Evolutionary conservation across 2,797 vertebrate genomes (phyloP), one percentile per base, ranked within the genome.

Genomic region (Parotocinclus haroldoi): DNA sequence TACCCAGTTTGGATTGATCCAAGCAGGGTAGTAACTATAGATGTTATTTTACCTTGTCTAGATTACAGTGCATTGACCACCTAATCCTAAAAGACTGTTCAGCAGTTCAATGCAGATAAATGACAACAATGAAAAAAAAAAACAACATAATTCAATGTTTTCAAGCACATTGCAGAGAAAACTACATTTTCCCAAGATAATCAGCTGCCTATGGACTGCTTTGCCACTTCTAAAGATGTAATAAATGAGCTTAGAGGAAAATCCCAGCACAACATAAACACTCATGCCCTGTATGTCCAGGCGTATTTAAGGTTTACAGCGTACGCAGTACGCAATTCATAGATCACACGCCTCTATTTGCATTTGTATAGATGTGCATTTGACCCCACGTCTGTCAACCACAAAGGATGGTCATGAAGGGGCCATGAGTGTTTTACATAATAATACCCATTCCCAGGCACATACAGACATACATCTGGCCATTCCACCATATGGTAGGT

Each of bases 391-490:
- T 72, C 66, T 54, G 54, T 36, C 50, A 58, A 57, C 39, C n/a
- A 68, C 60, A 78, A 78, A 71, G 61, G 38, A 14, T 51, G 46
- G 18, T 46, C 58, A 77, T 59, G 56, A 76, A 48, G 63, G 45
- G 58, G 42, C 60, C 62, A 68, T 14, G 51, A 59, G 46, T 46
- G 51, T 7, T 72, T 68, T 80, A 53, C 76, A 78, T 72, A 36
- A 79, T 37, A 77, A 77, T 69, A 44, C 27, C 39, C 27, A 53
- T 7, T 48, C 11, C 61, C 54, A 71, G 44, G 75, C 63, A 60
- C 19, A 8, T 36, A 70, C 17, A 60, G 57, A n/a, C 50, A 44
- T 60, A 65, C 55, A 72, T 70, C 70, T 68, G 54, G 40, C 46
- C 51, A 9, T 57, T 42, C 62, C 38, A 58, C 60, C 36, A 72